phyloP scores from a whole-genome alignment of 2,113 vertebrate genomes.

The Mastomys coucha region DNA sequence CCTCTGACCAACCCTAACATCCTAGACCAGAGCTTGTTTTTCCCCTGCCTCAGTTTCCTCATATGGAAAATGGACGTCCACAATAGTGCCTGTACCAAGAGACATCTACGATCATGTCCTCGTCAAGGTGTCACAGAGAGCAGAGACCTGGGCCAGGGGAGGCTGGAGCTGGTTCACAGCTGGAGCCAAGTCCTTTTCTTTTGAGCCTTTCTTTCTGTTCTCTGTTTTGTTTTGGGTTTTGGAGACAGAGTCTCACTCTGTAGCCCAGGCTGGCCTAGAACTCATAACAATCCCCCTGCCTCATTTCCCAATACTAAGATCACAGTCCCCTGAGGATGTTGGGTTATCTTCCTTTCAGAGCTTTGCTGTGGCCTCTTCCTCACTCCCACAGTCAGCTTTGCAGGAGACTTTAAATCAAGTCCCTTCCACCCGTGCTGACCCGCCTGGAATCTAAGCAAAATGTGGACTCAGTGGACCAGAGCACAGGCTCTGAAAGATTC shows the following conservation, averaged over 20 bases:
- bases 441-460: not conserved
- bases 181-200: not conserved
- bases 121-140: fast-evolving
- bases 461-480: too few relatives aligned
- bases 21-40: not conserved
- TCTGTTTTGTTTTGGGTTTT: not conserved
- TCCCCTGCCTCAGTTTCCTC: conserved; percentile 15
- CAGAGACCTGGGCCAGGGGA: too few relatives aligned
- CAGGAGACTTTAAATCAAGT: not conserved
- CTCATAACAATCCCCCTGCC: not conserved
- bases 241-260: not conserved
- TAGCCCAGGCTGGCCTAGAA: not conserved
- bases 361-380: not conserved
- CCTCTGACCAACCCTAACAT: too few relatives aligned
- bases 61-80: not conserved
- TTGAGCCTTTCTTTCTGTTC: not conserved
- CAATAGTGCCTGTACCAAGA: fast-evolving
- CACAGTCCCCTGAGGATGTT: too few relatives aligned
- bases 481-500: not conserved
- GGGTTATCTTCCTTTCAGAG: not conserved
- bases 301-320: not conserved
- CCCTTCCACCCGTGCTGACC: not conserved
- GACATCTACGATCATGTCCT: fast-evolving
- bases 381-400: not conserved
- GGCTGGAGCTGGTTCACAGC: not conserved